Base-by-base conservation (phyloP, 2,888 invertebrate genomes). In the Archips xylosteana region DNA sequence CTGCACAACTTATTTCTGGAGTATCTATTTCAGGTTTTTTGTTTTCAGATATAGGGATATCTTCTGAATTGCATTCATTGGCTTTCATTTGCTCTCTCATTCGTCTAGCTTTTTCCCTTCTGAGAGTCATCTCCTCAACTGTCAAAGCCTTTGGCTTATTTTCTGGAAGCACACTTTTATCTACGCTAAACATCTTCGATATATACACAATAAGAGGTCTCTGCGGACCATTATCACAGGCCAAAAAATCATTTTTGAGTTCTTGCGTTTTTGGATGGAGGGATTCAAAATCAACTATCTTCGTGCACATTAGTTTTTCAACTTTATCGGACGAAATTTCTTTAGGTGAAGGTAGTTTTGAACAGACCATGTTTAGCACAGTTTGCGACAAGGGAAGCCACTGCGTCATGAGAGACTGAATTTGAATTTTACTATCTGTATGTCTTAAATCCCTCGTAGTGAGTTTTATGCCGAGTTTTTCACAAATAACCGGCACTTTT, bases 111-210 rank as follows among this genome's bases (percentile, higher is more conserved):
- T 94, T 91, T 81, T 97, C 97, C 72, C 97, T 93, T 69, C 97
- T 95, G 8, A 95, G 85, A 12, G 96, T 95, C 86, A 98, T 95
- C 86, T 98, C 97, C 85, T 97, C 96, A 15, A 95, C 94, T 0
- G 97, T 97, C 76, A 98, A 90, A n/a, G 96, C 95, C 85, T 97
- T 97, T 9, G 96, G 96, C 85, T 96, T 97, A 86, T 98, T 97
- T 86, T 98, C 96, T 0, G 98, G 98, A 77, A 99, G 87, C 75
- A 95, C 91, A 78, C 95, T 96, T 76, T 95, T 96, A 83, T 98
- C 97, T 39, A 97, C 96, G 69, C 97, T 96, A 90, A 98, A 97
- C 98, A 99, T 98, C 95, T 99, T 98, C 0, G 98, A 98, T 81
- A 97, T 95, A 94, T 95, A 97, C 77, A 96, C 96, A 88, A 97